Evolutionary conservation across 2,113 vertebrate species (phyloP).

Genomic region (Poeciliopsis occidentalis): DNA sequence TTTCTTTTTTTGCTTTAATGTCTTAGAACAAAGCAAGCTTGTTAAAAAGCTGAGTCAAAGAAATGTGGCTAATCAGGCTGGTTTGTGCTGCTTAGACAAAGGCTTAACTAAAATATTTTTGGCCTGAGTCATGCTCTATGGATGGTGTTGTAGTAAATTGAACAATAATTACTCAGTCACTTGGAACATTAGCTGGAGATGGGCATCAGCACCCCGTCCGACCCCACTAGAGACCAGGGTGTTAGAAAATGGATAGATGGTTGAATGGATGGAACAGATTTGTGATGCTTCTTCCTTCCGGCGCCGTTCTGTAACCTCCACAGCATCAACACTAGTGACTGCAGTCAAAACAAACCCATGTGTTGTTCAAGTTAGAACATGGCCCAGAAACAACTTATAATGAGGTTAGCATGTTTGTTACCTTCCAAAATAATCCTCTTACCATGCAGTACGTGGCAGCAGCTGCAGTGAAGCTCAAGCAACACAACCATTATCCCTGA

Average conservation of each 20-base stretch:
- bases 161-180: too few species aligned
- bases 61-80: too few species aligned
- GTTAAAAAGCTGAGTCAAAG: not conserved
- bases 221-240: too few species aligned
- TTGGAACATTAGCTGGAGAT: too few species aligned
- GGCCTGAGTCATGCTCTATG: too few species aligned
- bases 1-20: too few species aligned
- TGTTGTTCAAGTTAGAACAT: constrained; percentile 26
- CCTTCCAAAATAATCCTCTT: constrained; percentile 75
- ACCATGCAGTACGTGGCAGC: constrained; percentile 49
- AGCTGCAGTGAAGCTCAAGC: constrained; percentile 44
- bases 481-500: constrained; percentile 52
- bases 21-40: not conserved
- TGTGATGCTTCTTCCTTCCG: not conserved
- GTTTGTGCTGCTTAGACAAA: too few species aligned
- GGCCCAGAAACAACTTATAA: constrained; percentile 48
- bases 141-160: too few species aligned
- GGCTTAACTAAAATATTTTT: too few species aligned
- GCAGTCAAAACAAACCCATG: constrained; percentile 58
- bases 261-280: not conserved
- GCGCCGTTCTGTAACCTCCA: not conserved
- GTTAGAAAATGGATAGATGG: too few species aligned
- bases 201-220: too few species aligned
- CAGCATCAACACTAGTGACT: not conserved
- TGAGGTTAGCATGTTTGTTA: constrained; percentile 65